These are phyloP conservation scores for Smittia aterrima DNA, from an alignment of 2,888 invertebrate genomes.

Conservation along the genomic window DNA sequence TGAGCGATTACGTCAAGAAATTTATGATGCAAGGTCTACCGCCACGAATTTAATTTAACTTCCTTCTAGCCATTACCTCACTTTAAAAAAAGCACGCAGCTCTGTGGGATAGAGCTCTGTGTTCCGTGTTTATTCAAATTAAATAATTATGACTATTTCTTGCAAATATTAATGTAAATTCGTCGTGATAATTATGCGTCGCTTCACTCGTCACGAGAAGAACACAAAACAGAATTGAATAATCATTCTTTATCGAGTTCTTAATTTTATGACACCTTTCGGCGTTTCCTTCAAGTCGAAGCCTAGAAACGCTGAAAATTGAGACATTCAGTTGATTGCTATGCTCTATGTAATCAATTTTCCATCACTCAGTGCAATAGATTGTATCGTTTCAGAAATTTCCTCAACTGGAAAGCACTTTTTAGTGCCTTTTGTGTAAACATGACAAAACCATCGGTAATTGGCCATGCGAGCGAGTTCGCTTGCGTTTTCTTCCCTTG, in stretches of 20 bases:
- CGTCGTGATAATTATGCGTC: conserved; percentile 1
- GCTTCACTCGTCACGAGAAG: background rate
- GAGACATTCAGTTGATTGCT: conserved; percentile 17
- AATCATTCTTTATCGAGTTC: conserved; percentile 4
- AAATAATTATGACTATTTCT: conserved; percentile 39
- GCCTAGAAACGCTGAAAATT: conserved; percentile 1
- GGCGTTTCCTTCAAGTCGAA: conserved; percentile 1
- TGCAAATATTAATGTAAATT: background rate
- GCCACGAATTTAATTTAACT: conserved; percentile 24
- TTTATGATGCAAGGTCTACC: conserved; percentile 27
- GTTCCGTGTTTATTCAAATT: conserved; percentile 28
- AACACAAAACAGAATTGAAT: background rate
- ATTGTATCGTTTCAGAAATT: background rate
- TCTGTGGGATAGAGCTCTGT: background rate
- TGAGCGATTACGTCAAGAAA: conserved; percentile 30
- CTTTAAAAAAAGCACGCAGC: conserved; percentile 27
- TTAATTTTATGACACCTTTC: conserved; percentile 21
- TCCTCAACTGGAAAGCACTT: conserved; percentile 28
- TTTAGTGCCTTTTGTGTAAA: conserved; percentile 33
- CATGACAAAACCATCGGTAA: conserved; percentile 38
- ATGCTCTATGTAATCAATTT: conserved; percentile 11
- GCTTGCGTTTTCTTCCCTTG: conserved; percentile 30
- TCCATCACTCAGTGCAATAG: background rate
- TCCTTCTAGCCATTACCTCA: conserved; percentile 7
- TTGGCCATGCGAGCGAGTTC: conserved; percentile 34